A percentile compares a stretch with the other conserved stretches of the same genome.
Evolutionary conservation across 2,797 vertebrate genomes (phyloP).

Genomic region (Crenichthys baileyi): DNA sequence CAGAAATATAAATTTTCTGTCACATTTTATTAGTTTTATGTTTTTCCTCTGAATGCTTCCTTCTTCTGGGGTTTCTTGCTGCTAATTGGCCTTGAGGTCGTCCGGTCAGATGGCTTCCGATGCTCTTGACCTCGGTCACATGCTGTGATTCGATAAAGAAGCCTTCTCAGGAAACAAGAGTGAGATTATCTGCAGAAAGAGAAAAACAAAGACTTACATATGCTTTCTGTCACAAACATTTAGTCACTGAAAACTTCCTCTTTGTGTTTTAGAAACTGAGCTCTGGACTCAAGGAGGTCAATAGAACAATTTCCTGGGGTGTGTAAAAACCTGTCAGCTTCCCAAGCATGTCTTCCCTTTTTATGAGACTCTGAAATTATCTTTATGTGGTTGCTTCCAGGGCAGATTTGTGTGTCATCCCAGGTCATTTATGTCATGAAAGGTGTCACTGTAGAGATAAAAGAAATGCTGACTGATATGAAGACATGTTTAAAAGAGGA

Average conservation of each 20-base stretch:
- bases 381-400: background rate
- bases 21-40: background rate
- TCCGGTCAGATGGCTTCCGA: conserved; percentile 36
- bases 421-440: conserved; percentile 26
- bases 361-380: background rate
- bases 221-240: conserved; percentile 21
- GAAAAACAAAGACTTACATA: conserved; percentile 24
- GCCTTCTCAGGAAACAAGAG: conserved; percentile 56
- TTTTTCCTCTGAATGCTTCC: conserved; percentile 12
- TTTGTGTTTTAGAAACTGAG: conserved; percentile 4
- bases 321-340: conserved; percentile 1
- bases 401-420: conserved; percentile 10
- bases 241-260: conserved; percentile 15
- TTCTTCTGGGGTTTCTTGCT: conserved; percentile 24
- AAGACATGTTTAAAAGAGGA: conserved; percentile 10
- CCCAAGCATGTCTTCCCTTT: background rate
- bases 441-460: conserved; percentile 33
- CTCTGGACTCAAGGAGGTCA: background rate
- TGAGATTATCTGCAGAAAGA: conserved; percentile 27
- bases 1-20: background rate
- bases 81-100: conserved; percentile 53
- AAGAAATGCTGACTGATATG: conserved; percentile 54
- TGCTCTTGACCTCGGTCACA: conserved; percentile 59
- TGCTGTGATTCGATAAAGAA: conserved; percentile 70
- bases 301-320: background rate